Percentiles rank a stretch among this genome's conserved stretches.
These are phyloP conservation scores for Theristus sp. DNA, from an alignment of 2,888 invertebrate species.

Conservation along the genomic window DNA sequence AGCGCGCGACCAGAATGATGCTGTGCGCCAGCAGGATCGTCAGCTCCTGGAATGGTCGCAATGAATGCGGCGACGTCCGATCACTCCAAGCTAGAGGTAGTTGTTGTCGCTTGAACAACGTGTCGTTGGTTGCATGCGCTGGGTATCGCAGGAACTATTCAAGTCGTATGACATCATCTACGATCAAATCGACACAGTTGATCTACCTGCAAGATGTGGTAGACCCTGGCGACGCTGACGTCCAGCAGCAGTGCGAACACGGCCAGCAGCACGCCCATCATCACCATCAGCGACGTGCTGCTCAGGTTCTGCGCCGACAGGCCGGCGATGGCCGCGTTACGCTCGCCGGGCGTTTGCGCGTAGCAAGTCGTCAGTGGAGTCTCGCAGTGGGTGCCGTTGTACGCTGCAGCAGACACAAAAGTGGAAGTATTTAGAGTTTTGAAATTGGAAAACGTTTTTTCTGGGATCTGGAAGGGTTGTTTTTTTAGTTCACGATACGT, in stretches of 20 bases:
- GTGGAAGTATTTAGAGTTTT: background rate
- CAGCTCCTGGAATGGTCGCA: background rate
- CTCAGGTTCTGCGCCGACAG: background rate
- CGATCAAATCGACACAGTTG: too few species aligned
- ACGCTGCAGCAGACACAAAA: background rate
- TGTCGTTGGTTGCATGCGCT: too few species aligned
- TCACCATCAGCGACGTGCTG: background rate
- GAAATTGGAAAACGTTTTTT: too few species aligned
- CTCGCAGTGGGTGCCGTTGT: background rate
- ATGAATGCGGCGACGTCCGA: background rate
- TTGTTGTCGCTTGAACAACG: too few species aligned
- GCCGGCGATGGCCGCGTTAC: background rate
- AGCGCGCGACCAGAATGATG: background rate
- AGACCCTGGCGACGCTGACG: background rate
- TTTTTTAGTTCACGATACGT: too few species aligned
- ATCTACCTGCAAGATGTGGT: background rate
- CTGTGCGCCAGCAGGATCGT: background rate
- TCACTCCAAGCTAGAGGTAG: too few species aligned
- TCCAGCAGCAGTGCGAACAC: background rate
- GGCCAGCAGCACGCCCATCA: background rate
- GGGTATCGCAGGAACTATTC: background rate
- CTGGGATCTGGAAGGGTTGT: too few species aligned
- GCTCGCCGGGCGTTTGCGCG: too few species aligned
- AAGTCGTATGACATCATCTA: background rate
- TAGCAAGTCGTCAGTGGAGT: background rate